A percentile compares a stretch with the other conserved stretches of the same genome.
Conservation (phyloP, 2,888 invertebrate genomes). For the Cyclophora punctaria region DNA sequence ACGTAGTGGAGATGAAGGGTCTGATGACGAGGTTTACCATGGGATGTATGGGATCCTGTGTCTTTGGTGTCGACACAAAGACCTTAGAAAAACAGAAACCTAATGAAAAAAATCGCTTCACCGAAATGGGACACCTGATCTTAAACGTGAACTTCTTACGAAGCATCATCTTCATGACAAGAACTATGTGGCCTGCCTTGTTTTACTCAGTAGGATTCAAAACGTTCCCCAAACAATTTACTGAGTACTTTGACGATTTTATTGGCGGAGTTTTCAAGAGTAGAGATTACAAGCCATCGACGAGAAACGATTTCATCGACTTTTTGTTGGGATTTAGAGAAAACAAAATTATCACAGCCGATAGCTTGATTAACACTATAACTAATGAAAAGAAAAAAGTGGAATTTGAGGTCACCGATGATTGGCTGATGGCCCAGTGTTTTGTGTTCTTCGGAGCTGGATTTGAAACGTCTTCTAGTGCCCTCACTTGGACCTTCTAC, state of each 20-base stretch:
- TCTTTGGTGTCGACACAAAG: constrained; percentile 45
- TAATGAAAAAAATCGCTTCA: constrained; percentile 30
- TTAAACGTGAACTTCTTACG: constrained; percentile 26
- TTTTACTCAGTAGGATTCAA: constrained; percentile 40
- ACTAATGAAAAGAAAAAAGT: constrained; percentile 27
- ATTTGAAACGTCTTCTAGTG: constrained; percentile 42
- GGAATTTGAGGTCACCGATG: constrained; percentile 41
- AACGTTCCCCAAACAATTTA: constrained; percentile 25
- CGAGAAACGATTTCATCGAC: constrained; percentile 45
- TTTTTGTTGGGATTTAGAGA: constrained; percentile 34
- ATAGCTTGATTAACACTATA: constrained; percentile 34
- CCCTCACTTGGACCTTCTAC: constrained; percentile 30
- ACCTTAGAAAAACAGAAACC: constrained; percentile 31
- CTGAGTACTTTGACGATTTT: constrained; percentile 32
- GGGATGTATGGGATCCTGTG: constrained; percentile 44
- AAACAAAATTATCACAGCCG: constrained; percentile 32
- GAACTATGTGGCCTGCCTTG: constrained; percentile 41
- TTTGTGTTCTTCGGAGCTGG: constrained; percentile 61
- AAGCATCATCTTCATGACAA: constrained; percentile 26
- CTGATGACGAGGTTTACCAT: constrained; percentile 42
- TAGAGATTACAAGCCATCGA: constrained; percentile 29
- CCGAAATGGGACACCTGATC: constrained; percentile 29
- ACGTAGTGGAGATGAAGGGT: constrained; percentile 27
- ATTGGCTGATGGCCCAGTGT: constrained; percentile 68
- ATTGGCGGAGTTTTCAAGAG: constrained; percentile 30